Evolutionary conservation across 2,888 invertebrate genomes (phyloP).

Genomic region (Sphaerophoria rueppellii): DNA sequence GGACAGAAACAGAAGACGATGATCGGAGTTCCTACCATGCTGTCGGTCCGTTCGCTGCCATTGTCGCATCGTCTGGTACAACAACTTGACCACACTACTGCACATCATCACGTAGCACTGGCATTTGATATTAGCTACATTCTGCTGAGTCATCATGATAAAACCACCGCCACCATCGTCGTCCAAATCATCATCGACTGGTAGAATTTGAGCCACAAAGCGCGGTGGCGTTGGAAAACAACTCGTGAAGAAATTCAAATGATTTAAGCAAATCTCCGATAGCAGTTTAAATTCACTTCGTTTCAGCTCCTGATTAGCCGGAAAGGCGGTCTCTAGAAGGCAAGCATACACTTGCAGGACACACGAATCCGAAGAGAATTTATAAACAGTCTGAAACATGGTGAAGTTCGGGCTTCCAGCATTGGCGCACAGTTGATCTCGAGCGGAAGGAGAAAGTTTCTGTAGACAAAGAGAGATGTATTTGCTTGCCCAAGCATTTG

Average conservation of each 20-base stretch:
- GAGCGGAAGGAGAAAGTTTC: constrained; percentile 10
- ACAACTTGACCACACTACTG: constrained; percentile 78
- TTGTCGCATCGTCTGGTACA: constrained; percentile 79
- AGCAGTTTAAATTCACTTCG: constrained; percentile 76
- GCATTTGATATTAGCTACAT: constrained; percentile 68
- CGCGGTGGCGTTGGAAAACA: constrained; percentile 78
- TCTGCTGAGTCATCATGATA: constrained; percentile 29
- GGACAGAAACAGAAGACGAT: background rate
- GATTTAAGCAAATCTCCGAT: constrained; percentile 77
- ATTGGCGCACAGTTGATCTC: constrained; percentile 52
- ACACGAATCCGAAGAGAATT: constrained; percentile 78
- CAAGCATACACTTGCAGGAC: constrained; percentile 79
- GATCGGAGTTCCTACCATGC: constrained; percentile 66
- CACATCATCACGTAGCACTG: constrained; percentile 80
- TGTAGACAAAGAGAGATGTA: constrained; percentile 76
- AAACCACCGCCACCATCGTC: constrained; percentile 56
- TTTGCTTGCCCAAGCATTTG: constrained; percentile 78
- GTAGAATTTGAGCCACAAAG: constrained; percentile 77
- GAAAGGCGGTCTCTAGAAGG: constrained; percentile 78
- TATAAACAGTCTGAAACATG: constrained; percentile 76
- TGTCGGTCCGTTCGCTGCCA: constrained; percentile 76
- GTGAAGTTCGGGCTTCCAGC: constrained; percentile 36
- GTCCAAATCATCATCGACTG: constrained; percentile 77
- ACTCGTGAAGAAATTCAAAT: constrained; percentile 77
- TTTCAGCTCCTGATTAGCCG: constrained; percentile 74